Percentiles rank a stretch among this genome's conserved stretches.
Evolutionary conservation across 2,113 vertebrate genomes (phyloP).

Genomic region (Paramormyrops kingsleyae): DNA sequence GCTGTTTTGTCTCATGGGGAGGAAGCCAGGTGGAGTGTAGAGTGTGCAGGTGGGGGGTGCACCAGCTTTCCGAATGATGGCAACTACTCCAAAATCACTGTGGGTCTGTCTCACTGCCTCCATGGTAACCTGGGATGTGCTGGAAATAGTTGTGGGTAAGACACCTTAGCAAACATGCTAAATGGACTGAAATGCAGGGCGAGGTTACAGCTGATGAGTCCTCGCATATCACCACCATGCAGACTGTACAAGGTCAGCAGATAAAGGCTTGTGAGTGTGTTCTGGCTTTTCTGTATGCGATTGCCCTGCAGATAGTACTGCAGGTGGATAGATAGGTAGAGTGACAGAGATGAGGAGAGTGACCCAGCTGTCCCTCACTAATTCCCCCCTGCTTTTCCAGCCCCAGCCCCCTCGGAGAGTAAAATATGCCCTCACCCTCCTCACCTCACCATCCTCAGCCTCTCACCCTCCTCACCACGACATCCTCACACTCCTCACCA

Average conservation of each 20-base stretch:
- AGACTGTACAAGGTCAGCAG: neutral
- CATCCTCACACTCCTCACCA: neutral
- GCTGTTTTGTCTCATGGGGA: neutral
- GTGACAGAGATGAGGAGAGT: constrained; percentile 17
- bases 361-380: constrained; percentile 49
- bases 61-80: neutral
- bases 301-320: neutral
- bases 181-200: neutral
- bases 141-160: neutral
- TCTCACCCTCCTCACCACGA: neutral
- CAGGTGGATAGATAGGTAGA: constrained; percentile 24
- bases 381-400: constrained; percentile 33
- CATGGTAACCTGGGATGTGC: neutral
- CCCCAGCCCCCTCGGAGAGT: neutral
- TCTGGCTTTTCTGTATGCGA: neutral
- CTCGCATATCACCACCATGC: neutral
- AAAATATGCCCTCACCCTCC: neutral
- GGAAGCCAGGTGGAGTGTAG: neutral
- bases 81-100: neutral
- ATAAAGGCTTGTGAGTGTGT: neutral
- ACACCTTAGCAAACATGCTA: neutral
- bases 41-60: neutral
- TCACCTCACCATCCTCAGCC: neutral
- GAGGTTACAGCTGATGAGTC: neutral
- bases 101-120: neutral